Base-by-base conservation (phyloP, 2,888 invertebrate genomes). In the Embidobia sp. region DNA sequence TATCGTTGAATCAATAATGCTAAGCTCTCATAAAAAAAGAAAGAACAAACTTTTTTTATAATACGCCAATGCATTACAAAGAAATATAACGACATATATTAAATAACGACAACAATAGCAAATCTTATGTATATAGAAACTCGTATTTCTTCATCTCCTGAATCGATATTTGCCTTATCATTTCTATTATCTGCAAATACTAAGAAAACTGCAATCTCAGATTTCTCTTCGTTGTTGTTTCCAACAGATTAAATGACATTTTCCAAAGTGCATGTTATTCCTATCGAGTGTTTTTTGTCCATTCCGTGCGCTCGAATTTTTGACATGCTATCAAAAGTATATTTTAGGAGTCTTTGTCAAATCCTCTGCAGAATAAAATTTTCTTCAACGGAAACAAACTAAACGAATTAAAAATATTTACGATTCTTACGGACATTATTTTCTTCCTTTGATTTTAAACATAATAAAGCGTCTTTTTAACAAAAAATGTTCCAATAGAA, bases 101-200 rank as follows among this genome's bases (percentile, higher is more conserved):
- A 37, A 67, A 69, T 49, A 27, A 48, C 31, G 49, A 57, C 57
- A 26, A 61, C 35, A 70, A 51, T 70, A 27, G 27, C 27, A 27
- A 70, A 53, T 35, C 70, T 35, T 53, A 46, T 37, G 11, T 37
- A 53, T 35, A 59, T 27, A 33, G 35, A 53, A 51, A 61, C 51
- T 51, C 46, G 61, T 70, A 61, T 61, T 61, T 40, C 63, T 63
- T 63, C 53, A 48, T 72, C 37, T 53, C 29, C 22, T 22, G 46
- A 55, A 63, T 72, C 63, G 46, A 63, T 72, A 63, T 72, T 63
- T 55, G 46, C 61, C 48, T 63, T 72, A 63, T 72, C 72, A 72
- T 63, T 61, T 29, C 46, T 55, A 53, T 63, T 72, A 72, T 72
- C 72, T 63, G 10, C 22, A 31, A 19, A 37, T 48, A 72, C 63